These are phyloP conservation scores for Ormyrus labotus DNA, from an alignment of 2,888 invertebrate species.

Conservation along the genomic window DNA sequence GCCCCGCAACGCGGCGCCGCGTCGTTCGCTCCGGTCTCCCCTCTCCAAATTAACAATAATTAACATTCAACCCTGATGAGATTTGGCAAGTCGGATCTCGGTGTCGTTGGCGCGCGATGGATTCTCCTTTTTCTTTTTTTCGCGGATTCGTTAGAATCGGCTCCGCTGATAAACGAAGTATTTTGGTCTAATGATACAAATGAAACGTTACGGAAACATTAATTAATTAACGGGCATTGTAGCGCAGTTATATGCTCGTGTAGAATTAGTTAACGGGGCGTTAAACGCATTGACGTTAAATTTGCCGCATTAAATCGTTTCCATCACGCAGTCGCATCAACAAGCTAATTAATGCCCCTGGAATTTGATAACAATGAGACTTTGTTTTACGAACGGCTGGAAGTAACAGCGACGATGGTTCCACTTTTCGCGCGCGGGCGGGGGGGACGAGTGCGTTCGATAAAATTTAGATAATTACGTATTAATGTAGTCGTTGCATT, in stretches of 20 bases:
- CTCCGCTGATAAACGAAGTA: too few relatives aligned
- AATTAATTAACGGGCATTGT: slow-evolving; percentile 16
- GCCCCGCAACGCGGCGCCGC: too few relatives aligned
- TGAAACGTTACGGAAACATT: slow-evolving; percentile 8
- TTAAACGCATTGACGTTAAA: neutral
- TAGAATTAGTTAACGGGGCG: slow-evolving; percentile 16
- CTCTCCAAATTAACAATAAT: too few relatives aligned
- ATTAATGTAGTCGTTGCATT: neutral
- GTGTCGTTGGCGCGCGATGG: too few relatives aligned
- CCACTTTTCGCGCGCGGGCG: neutral
- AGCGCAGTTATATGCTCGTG: slow-evolving; percentile 1
- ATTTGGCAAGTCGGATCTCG: too few relatives aligned
- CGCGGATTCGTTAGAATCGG: too few relatives aligned
- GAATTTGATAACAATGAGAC: slow-evolving; percentile 23
- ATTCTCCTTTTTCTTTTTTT: too few relatives aligned
- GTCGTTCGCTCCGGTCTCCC: too few relatives aligned
- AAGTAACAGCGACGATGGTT: neutral
- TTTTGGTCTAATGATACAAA: neutral
- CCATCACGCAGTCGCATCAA: slow-evolving; percentile 2
- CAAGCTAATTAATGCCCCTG: slow-evolving; percentile 1
- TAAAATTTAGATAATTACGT: slow-evolving; percentile 43
- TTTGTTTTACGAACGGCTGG: neutral
- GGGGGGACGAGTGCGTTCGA: neutral
- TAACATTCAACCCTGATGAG: too few relatives aligned
- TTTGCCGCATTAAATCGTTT: slow-evolving; percentile 18